These are phyloP conservation scores for Apocheima hispidaria DNA, from an alignment of 2,888 invertebrate genomes.

Conservation along the genomic window DNA sequence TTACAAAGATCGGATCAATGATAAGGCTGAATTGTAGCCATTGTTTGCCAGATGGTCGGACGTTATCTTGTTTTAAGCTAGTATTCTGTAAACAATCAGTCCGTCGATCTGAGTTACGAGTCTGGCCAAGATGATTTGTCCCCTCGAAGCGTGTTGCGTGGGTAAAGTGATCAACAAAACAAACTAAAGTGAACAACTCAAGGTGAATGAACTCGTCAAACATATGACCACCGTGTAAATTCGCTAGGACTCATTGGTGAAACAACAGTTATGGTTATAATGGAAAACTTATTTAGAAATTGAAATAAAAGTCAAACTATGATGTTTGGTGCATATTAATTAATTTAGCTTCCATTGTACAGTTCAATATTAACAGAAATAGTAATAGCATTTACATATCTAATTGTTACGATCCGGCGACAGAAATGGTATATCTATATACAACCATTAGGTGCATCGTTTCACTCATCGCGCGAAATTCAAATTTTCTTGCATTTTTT, in stretches of 20 bases:
- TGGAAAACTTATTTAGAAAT: slow-evolving; percentile 51
- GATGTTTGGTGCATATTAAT: slow-evolving; percentile 50
- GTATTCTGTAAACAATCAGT: not conserved
- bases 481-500: too few species aligned
- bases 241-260: slow-evolving; percentile 81
- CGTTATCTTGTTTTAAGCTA: not conserved
- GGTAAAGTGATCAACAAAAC: slow-evolving; percentile 61
- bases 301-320: slow-evolving; percentile 52
- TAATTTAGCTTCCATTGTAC: slow-evolving; percentile 28
- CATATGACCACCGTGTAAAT: slow-evolving; percentile 86
- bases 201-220: slow-evolving; percentile 80
- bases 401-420: too few species aligned
- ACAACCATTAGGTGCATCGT: too few species aligned
- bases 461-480: too few species aligned
- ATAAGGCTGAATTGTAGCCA: slow-evolving; percentile 14
- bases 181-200: slow-evolving; percentile 79
- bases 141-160: slow-evolving; percentile 41
- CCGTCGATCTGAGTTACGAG: not conserved
- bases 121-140: not conserved
- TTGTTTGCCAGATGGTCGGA: not conserved
- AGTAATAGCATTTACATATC: too few species aligned
- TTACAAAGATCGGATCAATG: slow-evolving; percentile 13
- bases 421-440: too few species aligned
- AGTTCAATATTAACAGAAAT: slow-evolving; percentile 7
- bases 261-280: slow-evolving; percentile 54